Evolutionary conservation across 2,113 vertebrate species (phyloP).

Genomic region (Python bivittatus): DNA sequence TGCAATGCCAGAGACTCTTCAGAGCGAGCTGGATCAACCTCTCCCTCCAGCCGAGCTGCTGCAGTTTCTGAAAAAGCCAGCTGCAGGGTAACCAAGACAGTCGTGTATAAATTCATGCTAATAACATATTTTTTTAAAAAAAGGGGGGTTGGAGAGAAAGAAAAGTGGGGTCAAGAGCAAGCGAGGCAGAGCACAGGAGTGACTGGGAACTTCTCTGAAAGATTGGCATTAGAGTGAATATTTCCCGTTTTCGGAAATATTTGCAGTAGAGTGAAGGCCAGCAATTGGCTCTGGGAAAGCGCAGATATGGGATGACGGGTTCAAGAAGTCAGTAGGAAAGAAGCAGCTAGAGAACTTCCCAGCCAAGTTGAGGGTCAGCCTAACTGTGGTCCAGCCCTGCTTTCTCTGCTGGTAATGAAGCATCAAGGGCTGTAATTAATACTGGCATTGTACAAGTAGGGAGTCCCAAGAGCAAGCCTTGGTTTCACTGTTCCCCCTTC

Average conservation of each 20-base stretch:
- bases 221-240: no score
- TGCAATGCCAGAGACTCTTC: no score
- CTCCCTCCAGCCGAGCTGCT: no score
- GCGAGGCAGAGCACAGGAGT: not conserved
- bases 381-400: not conserved
- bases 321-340: not conserved
- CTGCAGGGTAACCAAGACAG: constrained; percentile 34
- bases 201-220: no score
- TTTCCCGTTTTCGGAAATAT: no score
- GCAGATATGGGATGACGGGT: not conserved
- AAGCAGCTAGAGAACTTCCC: no score
- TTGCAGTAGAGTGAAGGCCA: no score
- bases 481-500: no score
- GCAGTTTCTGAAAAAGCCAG: not conserved
- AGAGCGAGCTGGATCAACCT: no score
- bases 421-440: constrained; percentile 29
- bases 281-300: no score
- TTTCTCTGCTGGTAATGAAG: constrained; percentile 22
- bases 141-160: not conserved
- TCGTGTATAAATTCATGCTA: constrained; percentile 54
- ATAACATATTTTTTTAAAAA: constrained; percentile 28
- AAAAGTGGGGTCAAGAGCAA: not conserved
- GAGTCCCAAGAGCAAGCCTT: not conserved
- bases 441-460: not conserved
- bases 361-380: not conserved